A percentile compares a stretch with the other conserved stretches of the same genome.
phyloP scores from a whole-genome alignment of 2,113 vertebrate species.

The Sebastes fasciatus region DNA sequence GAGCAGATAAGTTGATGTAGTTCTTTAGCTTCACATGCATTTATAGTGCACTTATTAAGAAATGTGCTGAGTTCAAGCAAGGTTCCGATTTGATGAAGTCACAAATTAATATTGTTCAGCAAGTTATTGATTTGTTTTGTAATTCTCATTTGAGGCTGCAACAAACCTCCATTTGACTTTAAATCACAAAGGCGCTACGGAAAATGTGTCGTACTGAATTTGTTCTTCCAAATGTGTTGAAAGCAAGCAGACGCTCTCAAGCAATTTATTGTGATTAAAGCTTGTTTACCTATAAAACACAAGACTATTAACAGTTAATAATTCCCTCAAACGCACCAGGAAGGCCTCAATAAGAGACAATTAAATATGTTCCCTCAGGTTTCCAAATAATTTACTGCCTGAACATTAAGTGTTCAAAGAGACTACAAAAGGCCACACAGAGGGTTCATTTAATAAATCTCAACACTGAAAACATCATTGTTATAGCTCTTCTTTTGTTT shows the following conservation, averaged over 20 bases:
- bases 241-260: constrained; percentile 29
- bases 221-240: constrained; percentile 37
- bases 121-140: constrained; percentile 31
- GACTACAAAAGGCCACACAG: background rate
- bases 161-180: constrained; percentile 20
- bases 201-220: constrained; percentile 34
- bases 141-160: constrained; percentile 16
- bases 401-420: constrained; percentile 25
- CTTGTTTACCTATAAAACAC: constrained; percentile 47
- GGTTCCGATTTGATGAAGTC: background rate
- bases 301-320: constrained; percentile 51
- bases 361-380: constrained; percentile 49
- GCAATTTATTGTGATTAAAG: constrained; percentile 53
- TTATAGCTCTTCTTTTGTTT: constrained; percentile 12
- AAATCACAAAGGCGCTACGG: constrained; percentile 9
- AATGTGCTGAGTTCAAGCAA: constrained; percentile 11
- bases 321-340: constrained; percentile 30
- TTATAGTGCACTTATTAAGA: constrained; percentile 13
- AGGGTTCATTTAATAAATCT: constrained; percentile 21
- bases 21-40: background rate
- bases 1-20: background rate
- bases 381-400: constrained; percentile 36
- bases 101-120: background rate
- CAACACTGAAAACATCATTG: constrained; percentile 10
- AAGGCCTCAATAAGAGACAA: constrained; percentile 43